Evolutionary conservation across 1,140 invertebrate genomes (phyloP), one percentile per base, ranked within the genome.

Genomic region (Listronotus bonariensis): DNA sequence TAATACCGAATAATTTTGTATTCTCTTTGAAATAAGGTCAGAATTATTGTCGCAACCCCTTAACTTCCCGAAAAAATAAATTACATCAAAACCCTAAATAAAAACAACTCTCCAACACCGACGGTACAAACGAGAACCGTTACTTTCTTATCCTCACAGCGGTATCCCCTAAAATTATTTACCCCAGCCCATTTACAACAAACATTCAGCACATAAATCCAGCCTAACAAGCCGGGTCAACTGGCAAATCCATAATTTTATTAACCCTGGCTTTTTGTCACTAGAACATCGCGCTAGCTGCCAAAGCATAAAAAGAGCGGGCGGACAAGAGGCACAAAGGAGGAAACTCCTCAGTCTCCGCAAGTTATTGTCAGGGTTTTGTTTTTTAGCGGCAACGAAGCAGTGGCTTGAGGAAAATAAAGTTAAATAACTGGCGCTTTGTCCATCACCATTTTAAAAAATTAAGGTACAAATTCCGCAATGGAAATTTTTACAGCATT

Each of bases 211-310:
- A 8, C 55, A 58, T 58, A 62, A 62, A 62, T 62, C 52, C 32
- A 17, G 48, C 9, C 59, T 53, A 62, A 62, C 59, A 62, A 62
- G 59, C 43, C 59, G 49, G 59, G 59, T 62, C 59, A 54, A 62
- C 38, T 53, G 59, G 59, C 49, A 31, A 54, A 62, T 62, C 51
- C 49, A 62, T 62, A 62, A 62, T 62, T 62, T 62, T 62, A 62
- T 62, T 62, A 62, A 62, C 59, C 48, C 59, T 17, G 17, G 32
- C 17, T 55, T 52, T 62, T 53, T 53, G 15, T 60, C 7, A 12
- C 45, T 8, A 34, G 32, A 51, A 52, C 42, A 40, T 52, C 49
- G 20, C 34, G 11, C 14, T 34, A 31, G 18, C 17, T 52, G 49
- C 49, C 49, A 52, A 38, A 52, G 34, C 49, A 52, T 52, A 36